A percentile compares a stretch with the other conserved stretches of the same genome.
Evolutionary conservation across 2,113 vertebrate genomes (phyloP).

Genomic region (Amazona vittata): DNA sequence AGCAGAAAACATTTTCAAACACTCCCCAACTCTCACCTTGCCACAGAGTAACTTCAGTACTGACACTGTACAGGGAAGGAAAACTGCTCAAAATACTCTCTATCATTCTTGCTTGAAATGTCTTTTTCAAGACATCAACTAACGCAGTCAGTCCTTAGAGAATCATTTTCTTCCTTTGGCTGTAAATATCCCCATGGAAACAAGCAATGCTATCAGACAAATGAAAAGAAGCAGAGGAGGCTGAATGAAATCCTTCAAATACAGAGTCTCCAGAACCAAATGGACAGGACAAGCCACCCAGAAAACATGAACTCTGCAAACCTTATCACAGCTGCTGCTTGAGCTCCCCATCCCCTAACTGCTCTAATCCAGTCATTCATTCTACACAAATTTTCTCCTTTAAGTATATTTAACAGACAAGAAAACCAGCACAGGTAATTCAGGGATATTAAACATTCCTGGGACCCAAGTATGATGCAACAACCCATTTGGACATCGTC

Average conservation of each 20-base stretch:
- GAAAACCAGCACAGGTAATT: background rate
- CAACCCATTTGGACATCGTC: background rate
- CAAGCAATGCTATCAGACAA: background rate
- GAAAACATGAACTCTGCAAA: background rate
- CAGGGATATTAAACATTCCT: background rate
- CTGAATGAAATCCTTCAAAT: background rate
- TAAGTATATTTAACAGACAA: background rate
- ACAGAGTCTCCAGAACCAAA: background rate
- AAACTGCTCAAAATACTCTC: background rate
- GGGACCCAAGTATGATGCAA: fast-evolving
- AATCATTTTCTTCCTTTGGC: background rate
- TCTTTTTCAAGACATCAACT: background rate
- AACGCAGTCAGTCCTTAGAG: background rate
- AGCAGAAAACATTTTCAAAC: background rate
- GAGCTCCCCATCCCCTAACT: fast-evolving
- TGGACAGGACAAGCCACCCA: background rate
- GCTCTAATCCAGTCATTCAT: fast-evolving
- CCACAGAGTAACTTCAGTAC: background rate
- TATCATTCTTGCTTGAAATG: background rate
- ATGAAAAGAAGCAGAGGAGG: background rate
- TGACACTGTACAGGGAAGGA: background rate
- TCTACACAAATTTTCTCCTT: background rate
- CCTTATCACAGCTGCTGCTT: background rate
- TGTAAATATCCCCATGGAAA: conserved; percentile 61
- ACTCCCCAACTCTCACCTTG: background rate